These are phyloP conservation scores for Melinopterus prodromus DNA, from an alignment of 2,888 invertebrate species.

Conservation along the genomic window DNA sequence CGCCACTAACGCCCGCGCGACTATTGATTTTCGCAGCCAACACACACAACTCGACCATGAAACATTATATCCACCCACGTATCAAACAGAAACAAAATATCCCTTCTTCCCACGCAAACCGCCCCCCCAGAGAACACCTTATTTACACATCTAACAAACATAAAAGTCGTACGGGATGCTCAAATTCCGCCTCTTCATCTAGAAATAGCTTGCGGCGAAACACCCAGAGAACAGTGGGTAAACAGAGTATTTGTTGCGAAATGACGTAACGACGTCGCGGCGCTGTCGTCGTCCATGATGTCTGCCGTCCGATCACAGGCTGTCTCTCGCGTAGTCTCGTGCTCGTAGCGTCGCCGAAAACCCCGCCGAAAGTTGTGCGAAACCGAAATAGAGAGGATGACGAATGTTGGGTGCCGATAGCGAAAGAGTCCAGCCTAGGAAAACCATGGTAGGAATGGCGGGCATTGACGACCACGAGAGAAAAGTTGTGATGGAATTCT, in stretches of 20 bases:
- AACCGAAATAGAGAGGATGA: slow-evolving; percentile 9
- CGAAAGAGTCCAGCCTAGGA: slow-evolving; percentile 38
- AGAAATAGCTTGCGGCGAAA: background rate
- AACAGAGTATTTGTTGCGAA: background rate
- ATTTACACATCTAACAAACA: slow-evolving; percentile 5
- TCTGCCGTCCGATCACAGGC: slow-evolving; percentile 49
- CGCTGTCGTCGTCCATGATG: slow-evolving; percentile 53
- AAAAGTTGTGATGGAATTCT: slow-evolving; percentile 94
- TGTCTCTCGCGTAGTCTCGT: slow-evolving; percentile 10
- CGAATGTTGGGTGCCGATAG: slow-evolving; percentile 16
- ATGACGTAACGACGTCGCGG: slow-evolving; percentile 48
- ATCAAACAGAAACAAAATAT: slow-evolving; percentile 17
- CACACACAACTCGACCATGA: slow-evolving; percentile 4
- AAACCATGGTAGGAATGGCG: slow-evolving; percentile 77
- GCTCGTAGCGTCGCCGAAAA: slow-evolving; percentile 11
- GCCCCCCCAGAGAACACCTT: background rate
- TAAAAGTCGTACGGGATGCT: background rate
- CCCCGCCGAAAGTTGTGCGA: background rate
- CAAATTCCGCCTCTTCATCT: background rate
- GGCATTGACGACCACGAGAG: slow-evolving; percentile 87
- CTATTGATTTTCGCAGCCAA: slow-evolving; percentile 33
- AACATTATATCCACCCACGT: slow-evolving; percentile 16
- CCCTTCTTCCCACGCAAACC: slow-evolving; percentile 7
- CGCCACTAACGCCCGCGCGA: background rate
- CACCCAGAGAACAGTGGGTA: background rate